Evolutionary conservation across 1,140 invertebrate genomes (phyloP).

Genomic region (Drosophila teissieri): DNA sequence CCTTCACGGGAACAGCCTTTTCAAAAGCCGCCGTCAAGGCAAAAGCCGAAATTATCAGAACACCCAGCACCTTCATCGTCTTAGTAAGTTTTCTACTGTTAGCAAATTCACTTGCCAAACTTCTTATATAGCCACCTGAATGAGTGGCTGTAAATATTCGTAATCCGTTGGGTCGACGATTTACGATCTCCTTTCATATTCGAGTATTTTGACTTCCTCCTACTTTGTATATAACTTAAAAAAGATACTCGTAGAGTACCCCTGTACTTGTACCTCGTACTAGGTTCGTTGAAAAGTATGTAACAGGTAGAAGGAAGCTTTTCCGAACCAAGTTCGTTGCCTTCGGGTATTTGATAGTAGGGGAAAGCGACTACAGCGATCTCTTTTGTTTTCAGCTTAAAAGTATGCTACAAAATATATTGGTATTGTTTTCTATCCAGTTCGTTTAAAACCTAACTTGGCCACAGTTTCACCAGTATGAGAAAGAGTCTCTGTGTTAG

Average conservation of each 20-base stretch:
- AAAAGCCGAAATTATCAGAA: slow-evolving; percentile 26
- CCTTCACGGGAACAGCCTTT: slow-evolving; percentile 34
- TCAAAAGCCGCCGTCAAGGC: slow-evolving; percentile 33
- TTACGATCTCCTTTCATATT: slow-evolving; percentile 9
- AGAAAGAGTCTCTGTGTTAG: not conserved
- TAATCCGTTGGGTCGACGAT: slow-evolving; percentile 1
- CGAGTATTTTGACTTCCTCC: not conserved
- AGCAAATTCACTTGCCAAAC: not conserved
- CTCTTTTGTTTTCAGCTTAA: too few relatives aligned
- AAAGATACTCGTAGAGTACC: too few relatives aligned
- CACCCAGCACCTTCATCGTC: slow-evolving; percentile 23
- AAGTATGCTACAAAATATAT: too few relatives aligned
- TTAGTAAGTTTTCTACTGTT: not conserved
- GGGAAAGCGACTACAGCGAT: too few relatives aligned
- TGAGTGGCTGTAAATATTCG: not conserved
- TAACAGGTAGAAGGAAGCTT: too few relatives aligned
- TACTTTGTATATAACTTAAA: too few relatives aligned
- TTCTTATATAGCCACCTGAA: slow-evolving; percentile 10
- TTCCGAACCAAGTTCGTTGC: too few relatives aligned
- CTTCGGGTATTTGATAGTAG: too few relatives aligned
- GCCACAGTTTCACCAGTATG: not conserved
- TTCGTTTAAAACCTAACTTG: too few relatives aligned
- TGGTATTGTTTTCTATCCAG: too few relatives aligned
- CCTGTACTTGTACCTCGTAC: too few relatives aligned
- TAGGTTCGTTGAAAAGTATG: not conserved